Evolutionary conservation across 2,888 invertebrate species (phyloP), one percentile per base, ranked within the genome.

Genomic region (Lasioglossum figueresi): DNA sequence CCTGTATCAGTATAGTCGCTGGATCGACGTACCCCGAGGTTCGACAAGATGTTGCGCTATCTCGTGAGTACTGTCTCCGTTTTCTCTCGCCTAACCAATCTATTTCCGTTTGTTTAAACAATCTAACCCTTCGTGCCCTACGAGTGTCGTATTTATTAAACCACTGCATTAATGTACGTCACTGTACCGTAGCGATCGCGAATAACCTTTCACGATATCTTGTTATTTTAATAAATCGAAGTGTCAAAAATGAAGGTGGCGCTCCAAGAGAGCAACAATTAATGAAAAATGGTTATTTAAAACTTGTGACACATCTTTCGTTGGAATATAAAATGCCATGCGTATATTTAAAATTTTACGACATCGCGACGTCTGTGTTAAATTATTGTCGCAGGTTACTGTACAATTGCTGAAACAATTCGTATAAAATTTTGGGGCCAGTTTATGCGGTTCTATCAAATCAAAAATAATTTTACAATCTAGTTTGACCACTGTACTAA

Each of bases 21-120:
- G 83, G 79, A 83, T 59, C 85, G 70, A 80, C 80, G 72, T 77
- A 72, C n/a, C 68, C 66, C 27, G 71, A 74, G 86, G 79, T 68
- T 81, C 74, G 72, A 85, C 86, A 73, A 48, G 56, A 90, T 90
- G 90, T 85, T 91, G 72, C 79, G 77, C 63, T 80, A 85, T 56
- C 52, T 91, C 52, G 92, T 93, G 86, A 93, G 93, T 93, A 91
- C 72, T 6, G 19, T 23, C 34, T 4, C 34, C 19, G 5, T 34
- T 16, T 6, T 63, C 19, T 31, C 31, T 63, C 31, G 31, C 31
- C 66, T 34, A 66, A 31, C 19, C 63, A 12, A 59, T 48, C 5
- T 16, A 5, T 27, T 16, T 59, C 10, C 8, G 2, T 52, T 56
- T 56, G 3, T 31, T 27, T 31, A 27, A 31, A 63, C 27, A 63